Evolutionary conservation across 2,797 vertebrate genomes (phyloP).

Genomic region (Enteromius paludinosus): DNA sequence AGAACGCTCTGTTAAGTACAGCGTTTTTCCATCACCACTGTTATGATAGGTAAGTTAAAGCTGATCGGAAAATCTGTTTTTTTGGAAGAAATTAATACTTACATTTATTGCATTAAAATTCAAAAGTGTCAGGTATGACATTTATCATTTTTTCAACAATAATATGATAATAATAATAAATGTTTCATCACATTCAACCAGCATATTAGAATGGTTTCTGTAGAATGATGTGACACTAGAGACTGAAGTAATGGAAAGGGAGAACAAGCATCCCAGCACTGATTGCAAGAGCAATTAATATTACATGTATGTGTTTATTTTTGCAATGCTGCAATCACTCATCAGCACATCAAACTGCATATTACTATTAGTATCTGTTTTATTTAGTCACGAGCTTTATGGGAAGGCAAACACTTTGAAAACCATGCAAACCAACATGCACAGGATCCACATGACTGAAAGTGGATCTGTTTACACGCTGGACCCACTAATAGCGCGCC

Average conservation of each 20-base stretch:
- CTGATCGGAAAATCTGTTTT: not conserved
- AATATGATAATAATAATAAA: not conserved
- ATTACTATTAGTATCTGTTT: not conserved
- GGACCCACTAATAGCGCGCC: not conserved
- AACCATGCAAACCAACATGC: conserved; percentile 1
- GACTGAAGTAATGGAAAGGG: not conserved
- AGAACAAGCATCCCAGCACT: not conserved
- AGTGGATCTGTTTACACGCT: conserved; percentile 1
- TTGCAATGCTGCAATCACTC: conserved; percentile 1
- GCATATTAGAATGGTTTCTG: not conserved
- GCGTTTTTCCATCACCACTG: not conserved
- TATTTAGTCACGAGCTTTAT: not conserved
- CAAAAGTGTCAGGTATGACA: not conserved
- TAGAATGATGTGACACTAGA: not conserved
- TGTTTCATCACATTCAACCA: not conserved
- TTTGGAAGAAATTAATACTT: not conserved
- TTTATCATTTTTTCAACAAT: not conserved
- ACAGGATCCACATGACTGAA: not conserved
- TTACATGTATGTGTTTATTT: not conserved
- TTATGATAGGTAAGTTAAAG: not conserved
- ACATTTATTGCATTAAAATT: not conserved
- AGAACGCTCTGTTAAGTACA: too few relatives aligned
- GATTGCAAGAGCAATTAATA: conserved; percentile 7
- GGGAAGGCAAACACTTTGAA: not conserved
- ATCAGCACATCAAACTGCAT: conserved; percentile 7